A percentile compares a stretch with the other conserved stretches of the same genome.
These are phyloP conservation scores for Scyliorhinus canicula DNA, from an alignment of 2,797 vertebrate genomes.

Conservation along the genomic window DNA sequence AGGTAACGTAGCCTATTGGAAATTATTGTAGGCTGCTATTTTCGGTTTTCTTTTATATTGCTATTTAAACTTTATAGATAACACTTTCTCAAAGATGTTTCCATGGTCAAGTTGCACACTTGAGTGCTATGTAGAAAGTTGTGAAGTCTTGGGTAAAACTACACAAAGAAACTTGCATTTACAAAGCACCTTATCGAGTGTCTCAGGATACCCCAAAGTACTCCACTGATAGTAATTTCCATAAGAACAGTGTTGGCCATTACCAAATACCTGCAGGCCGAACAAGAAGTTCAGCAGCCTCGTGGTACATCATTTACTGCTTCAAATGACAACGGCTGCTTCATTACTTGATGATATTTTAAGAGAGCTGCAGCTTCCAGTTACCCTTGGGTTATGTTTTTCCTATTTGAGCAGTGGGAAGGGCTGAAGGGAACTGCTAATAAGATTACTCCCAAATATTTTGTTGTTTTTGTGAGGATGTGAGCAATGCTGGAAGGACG, in stretches of 20 bases:
- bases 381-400: not conserved
- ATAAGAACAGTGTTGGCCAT: not conserved
- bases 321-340: not conserved
- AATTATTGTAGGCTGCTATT: conserved; percentile 20
- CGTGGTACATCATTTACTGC: not conserved
- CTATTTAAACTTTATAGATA: not conserved
- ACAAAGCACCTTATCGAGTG: not conserved
- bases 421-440: not conserved
- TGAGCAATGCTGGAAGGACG: not conserved
- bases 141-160: not conserved
- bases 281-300: not conserved
- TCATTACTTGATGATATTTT: not conserved
- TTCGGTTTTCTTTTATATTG: not conserved
- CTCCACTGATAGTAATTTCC: not conserved
- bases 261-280: not conserved
- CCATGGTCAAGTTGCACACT: not conserved
- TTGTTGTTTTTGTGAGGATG: not conserved
- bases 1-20: not conserved
- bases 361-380: not conserved
- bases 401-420: not conserved
- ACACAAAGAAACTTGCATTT: not conserved
- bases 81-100: not conserved
- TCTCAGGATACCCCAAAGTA: not conserved
- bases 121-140: not conserved
- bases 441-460: not conserved